phyloP scores from a whole-genome alignment of 2,113 vertebrate species.

The Serinus canaria region DNA sequence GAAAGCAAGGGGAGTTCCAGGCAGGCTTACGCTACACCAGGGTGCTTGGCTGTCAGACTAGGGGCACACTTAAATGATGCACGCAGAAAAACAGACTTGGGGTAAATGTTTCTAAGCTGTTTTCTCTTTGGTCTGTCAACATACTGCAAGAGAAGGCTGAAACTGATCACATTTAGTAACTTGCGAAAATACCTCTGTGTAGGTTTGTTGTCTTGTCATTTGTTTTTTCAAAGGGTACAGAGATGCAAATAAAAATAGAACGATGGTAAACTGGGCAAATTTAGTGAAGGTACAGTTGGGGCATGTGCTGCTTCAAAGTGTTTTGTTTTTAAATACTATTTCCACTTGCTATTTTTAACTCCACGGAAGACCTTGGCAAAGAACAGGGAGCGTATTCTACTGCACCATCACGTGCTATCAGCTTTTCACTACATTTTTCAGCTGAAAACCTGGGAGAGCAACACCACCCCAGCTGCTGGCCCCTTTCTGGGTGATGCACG shows the following conservation, averaged over 20 bases:
- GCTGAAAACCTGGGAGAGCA: not conserved
- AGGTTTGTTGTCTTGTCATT: not conserved
- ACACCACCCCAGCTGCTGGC: not conserved
- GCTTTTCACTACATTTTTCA: not conserved
- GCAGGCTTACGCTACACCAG: accelerated
- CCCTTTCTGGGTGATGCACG: not conserved
- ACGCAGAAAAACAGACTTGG: accelerated
- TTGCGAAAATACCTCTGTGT: not conserved
- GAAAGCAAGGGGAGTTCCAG: constrained; percentile 37
- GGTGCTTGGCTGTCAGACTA: not conserved
- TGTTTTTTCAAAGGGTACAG: not conserved
- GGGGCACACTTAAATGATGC: not conserved
- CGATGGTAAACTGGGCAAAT: accelerated
- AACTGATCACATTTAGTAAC: not conserved
- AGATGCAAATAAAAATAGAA: not conserved
- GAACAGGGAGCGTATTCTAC: not conserved
- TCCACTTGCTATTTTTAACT: constrained; percentile 46
- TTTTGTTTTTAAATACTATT: not conserved
- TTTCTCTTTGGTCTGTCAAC: not conserved
- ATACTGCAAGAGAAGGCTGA: not conserved
- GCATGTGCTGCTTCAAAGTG: not conserved
- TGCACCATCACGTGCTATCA: not conserved
- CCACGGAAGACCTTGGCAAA: not conserved
- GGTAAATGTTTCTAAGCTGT: not conserved
- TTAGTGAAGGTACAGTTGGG: not conserved